These are phyloP conservation scores for Drosophila gaucha DNA, from an alignment of 2,888 invertebrate species.

Conservation along the genomic window DNA sequence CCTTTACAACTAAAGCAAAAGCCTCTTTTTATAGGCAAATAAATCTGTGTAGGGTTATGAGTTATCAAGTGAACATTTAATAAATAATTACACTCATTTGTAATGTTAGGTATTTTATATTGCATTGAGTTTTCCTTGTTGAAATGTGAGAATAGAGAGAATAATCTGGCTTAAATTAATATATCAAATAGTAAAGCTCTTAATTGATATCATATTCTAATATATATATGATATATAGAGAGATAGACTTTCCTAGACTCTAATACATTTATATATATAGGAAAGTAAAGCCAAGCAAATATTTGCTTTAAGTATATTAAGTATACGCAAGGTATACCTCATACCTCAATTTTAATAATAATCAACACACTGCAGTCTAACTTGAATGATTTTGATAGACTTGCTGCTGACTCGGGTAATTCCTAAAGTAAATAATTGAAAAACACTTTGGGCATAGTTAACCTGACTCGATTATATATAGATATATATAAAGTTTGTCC, in stretches of 20 bases:
- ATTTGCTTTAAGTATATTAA: not conserved
- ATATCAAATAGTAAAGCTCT: too few relatives aligned
- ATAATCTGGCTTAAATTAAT: not conserved
- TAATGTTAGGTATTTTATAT: not conserved
- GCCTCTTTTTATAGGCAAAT: not conserved
- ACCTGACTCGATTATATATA: slow-evolving; percentile 7
- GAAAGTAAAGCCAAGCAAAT: not conserved
- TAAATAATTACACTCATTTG: not conserved
- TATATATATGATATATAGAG: not conserved
- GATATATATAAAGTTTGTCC: slow-evolving; percentile 1
- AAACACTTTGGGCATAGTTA: slow-evolving; percentile 32
- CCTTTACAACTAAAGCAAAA: not conserved
- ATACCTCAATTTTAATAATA: not conserved
- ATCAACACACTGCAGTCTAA: not conserved
- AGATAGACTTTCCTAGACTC: not conserved
- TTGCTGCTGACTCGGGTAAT: slow-evolving; percentile 30
- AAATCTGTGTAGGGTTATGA: not conserved
- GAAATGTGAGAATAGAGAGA: not conserved
- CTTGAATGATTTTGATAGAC: slow-evolving; percentile 2
- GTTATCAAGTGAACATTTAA: not conserved
- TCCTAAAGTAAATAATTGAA: slow-evolving; percentile 48
- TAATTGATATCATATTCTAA: too few relatives aligned
- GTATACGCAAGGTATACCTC: not conserved
- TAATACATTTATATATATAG: not conserved
- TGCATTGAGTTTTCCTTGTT: not conserved